Evolutionary conservation across 2,797 vertebrate genomes (phyloP), one percentile per base, ranked within the genome.

Genomic region (Serranus cabrilla): DNA sequence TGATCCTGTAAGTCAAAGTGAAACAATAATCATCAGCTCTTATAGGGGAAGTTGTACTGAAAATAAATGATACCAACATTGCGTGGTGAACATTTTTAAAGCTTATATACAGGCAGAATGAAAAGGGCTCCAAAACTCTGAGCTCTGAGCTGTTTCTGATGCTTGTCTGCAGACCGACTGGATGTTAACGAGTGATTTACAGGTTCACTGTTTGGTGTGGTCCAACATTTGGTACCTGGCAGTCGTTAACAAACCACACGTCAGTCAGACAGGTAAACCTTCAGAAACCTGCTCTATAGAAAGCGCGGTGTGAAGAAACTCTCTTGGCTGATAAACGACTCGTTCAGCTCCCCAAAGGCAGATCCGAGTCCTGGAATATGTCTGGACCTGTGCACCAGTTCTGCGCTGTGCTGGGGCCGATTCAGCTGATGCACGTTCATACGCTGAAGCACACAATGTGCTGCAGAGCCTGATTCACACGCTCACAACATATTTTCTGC

Each of bases 351-450:
- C 86, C 82, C 23, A 16, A 40, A 78, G 79, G 85, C 72, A 55
- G 78, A 76, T 75, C n/a, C 54, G 45, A 75, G 50, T 65, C 34
- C n/a, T 45, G 2, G 57, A 85, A 82, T 80, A 27, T 4, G 85
- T 71, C 82, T 18, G 40, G 52, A 87, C 88, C 56, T 83, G 86
- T 18, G 16, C 54, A 43, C 62, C 74, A 42, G 62, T n/a, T 40
- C 43, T 72, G 25, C 58, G 71, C 69, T 52, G 55, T 18, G 14
- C 6, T 61, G 11, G 13, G 42, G 56, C 45, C 20, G 0, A 58
- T 47, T 72, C 59, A 54, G 31, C 58, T 62, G 70, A 76, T 31
- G 17, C n/a, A 31, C 45, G 42, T 63, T 82, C 42, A 23, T 13
- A 45, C 50, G 49, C 23, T 23, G 12, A 62, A 63, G 65, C 51